These are phyloP conservation scores for Synchiropus splendidus DNA, from an alignment of 2,113 vertebrate genomes.

Conservation along the genomic window DNA sequence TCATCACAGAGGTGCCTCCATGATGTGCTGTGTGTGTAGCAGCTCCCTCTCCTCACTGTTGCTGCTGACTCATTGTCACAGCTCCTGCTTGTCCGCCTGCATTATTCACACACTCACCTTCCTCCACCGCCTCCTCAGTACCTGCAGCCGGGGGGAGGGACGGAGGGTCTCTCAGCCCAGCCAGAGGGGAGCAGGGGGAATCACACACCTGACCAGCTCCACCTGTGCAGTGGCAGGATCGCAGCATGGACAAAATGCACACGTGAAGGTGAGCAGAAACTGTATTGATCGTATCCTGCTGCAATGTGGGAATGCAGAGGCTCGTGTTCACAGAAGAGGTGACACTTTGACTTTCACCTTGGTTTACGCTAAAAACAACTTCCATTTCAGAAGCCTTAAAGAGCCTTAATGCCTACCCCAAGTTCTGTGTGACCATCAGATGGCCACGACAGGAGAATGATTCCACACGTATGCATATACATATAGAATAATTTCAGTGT, in stretches of 20 bases:
- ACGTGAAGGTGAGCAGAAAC: not conserved
- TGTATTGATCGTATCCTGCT: not conserved
- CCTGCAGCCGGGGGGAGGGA: constrained; percentile 13
- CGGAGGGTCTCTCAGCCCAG: not conserved
- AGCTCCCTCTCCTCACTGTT: constrained; percentile 13
- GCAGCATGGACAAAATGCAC: not conserved
- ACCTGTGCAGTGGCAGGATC: not conserved
- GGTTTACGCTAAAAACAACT: no score
- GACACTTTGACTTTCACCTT: no score
- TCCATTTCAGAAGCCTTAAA: no score
- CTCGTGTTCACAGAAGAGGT: no score
- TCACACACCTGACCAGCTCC: not conserved
- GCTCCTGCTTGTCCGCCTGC: constrained; percentile 60
- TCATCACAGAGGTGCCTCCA: constrained; percentile 25
- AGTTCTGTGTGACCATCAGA: no score
- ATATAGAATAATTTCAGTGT: no score
- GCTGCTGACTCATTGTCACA: constrained; percentile 69
- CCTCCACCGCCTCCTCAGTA: constrained; percentile 57
- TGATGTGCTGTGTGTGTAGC: constrained; percentile 15
- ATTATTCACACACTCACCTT: constrained; percentile 59
- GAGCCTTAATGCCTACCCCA: no score
- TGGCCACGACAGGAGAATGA: no score
- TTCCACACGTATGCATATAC: no score
- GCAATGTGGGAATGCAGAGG: not conserved
- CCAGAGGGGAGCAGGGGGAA: not conserved